Conservation (phyloP, 2,888 invertebrate species). For the Ferrisia virgata region DNA sequence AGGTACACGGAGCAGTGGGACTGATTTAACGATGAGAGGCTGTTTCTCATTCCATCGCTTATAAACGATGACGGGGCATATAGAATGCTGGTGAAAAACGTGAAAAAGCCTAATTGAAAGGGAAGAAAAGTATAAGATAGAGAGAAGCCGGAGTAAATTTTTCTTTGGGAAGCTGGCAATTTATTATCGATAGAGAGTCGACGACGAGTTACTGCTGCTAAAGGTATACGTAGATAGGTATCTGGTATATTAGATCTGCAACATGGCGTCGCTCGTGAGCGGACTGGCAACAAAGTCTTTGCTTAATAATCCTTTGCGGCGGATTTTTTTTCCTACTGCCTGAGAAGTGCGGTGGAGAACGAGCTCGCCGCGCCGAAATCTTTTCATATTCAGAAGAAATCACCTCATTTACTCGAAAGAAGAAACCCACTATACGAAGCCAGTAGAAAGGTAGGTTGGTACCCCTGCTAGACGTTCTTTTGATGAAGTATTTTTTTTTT, state of each 20-base stretch:
- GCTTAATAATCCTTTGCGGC: conserved; percentile 40
- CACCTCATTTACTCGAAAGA: conserved; percentile 34
- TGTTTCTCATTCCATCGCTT: background rate
- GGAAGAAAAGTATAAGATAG: background rate
- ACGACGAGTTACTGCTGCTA: background rate
- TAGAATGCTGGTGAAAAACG: background rate
- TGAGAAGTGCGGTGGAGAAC: too few species aligned
- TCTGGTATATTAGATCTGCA: conserved; percentile 11
- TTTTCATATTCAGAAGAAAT: conserved; percentile 38
- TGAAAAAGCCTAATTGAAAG: conserved; percentile 31
- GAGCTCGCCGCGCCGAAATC: background rate
- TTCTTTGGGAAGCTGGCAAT: conserved; percentile 37
- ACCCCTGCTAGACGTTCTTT: conserved; percentile 23
- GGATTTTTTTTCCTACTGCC: background rate
- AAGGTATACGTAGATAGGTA: too few species aligned
- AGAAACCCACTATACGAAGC: conserved; percentile 1
- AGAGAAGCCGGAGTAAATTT: conserved; percentile 22
- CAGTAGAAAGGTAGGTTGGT: background rate
- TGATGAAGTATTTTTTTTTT: conserved; percentile 32
- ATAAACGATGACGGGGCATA: background rate
- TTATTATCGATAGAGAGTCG: conserved; percentile 36
- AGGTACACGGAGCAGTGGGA: background rate
- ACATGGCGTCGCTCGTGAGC: background rate
- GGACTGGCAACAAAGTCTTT: background rate
- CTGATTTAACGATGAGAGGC: background rate